Evolutionary conservation across 1,140 invertebrate species (phyloP), one percentile per base, ranked within the genome.

Genomic region (Drosophila virilis): DNA sequence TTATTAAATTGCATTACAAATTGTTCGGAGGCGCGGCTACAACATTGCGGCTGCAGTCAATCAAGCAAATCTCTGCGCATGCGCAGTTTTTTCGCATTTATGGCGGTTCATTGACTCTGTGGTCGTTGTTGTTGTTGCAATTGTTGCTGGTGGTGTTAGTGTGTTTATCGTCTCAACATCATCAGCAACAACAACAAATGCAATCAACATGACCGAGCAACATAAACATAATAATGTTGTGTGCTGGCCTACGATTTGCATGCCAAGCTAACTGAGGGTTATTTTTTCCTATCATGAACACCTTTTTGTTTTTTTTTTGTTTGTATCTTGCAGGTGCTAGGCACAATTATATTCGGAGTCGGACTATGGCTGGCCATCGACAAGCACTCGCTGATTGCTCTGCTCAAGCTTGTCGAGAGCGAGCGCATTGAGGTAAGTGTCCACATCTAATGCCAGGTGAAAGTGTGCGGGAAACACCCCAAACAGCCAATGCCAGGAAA

Each of bases 341-440:
- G 96, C 79, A 95, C 95, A 81, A 94, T 94, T 57, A 94, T 96
- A 51, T 92, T 97, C 50, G 95, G 95, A 12, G 93, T 96, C 51
- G 96, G 96, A 78, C 95, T 97, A 91, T 97, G 96, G 96, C 92
- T 97, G 4, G 93, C 95, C 15, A 94, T 95, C 12, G 96, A 97
- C 91, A 94, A 94, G 77, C 94, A 93, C 70, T 95, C 96, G 8
- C 93, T 96, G 78, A 94, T 95, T 65, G 94, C 94, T 73, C 92
- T 96, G 73, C 93, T 94, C 58, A 94, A 93, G 84, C 93, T 94
- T 77, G 94, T 94, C 64, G 94, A 95, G 69, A 93, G 93, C 67
- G 93, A 93, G 55, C 91, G 93, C 64, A 91, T 94, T 75, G 91
- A 95, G 94, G 95, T 95, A 93, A 94, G 94, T 93, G 77, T 48